A percentile compares a stretch with the other conserved stretches of the same genome.
Conservation (phyloP, 35 echinoderm and acorn worm species). For the Hemicentrotus pulcherrimus region DNA sequence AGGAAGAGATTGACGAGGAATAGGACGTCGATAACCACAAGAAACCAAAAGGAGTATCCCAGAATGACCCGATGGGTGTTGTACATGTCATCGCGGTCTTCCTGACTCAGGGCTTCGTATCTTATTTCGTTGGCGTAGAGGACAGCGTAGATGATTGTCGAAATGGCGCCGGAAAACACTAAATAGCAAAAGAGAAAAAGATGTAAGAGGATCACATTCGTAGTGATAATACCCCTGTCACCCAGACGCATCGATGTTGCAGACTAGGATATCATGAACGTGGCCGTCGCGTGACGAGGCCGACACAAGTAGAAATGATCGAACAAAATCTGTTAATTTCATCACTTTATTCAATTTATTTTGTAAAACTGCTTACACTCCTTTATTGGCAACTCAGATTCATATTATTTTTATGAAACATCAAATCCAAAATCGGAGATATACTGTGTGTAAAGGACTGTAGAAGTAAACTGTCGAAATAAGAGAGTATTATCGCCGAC, state of each 20-base stretch:
- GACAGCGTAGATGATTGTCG: conserved; percentile 45
- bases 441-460: too few relatives aligned
- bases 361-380: too few relatives aligned
- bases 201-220: not conserved
- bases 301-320: not conserved
- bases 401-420: too few relatives aligned
- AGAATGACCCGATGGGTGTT: conserved; percentile 31
- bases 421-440: too few relatives aligned
- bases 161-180: conserved; percentile 10
- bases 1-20: conserved; percentile 63
- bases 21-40: conserved; percentile 31
- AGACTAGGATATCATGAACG: not conserved
- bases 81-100: conserved; percentile 46
- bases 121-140: conserved; percentile 31
- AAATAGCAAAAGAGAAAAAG: conserved; percentile 5
- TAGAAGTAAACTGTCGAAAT: too few relatives aligned
- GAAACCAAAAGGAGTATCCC: conserved; percentile 72
- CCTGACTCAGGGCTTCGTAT: conserved; percentile 36
- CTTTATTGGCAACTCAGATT: too few relatives aligned
- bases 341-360: too few relatives aligned
- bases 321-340: too few relatives aligned
- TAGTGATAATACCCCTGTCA: not conserved
- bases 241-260: not conserved
- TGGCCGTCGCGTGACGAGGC: too few relatives aligned
- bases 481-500: too few relatives aligned